These are phyloP conservation scores for Heterotilapia buettikoferi DNA, from an alignment of 2,113 vertebrate species.

Conservation along the genomic window DNA sequence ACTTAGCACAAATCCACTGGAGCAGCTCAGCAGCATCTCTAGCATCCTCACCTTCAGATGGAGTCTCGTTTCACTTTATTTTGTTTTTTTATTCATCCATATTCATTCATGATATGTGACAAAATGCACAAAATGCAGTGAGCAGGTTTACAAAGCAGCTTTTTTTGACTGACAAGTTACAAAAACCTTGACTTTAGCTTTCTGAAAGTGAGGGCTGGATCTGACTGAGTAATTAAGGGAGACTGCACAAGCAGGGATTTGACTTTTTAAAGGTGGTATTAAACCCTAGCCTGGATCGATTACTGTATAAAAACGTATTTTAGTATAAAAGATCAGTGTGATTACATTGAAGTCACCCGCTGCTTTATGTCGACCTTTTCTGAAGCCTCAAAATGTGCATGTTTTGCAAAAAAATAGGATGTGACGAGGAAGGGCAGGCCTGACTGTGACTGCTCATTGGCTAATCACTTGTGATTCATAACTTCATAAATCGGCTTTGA, in stretches of 20 bases:
- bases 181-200: not conserved
- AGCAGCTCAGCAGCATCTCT: not conserved
- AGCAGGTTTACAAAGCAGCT: not conserved
- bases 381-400: not conserved
- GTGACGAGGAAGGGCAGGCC: fast-evolving
- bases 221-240: not conserved
- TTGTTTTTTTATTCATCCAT: not conserved
- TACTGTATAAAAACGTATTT: not conserved
- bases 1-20: not conserved
- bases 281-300: not conserved
- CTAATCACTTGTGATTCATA: not conserved
- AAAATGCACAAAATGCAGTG: not conserved
- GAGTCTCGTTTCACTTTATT: not conserved
- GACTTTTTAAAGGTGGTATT: not conserved
- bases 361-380: not conserved
- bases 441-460: not conserved
- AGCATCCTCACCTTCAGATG: not conserved
- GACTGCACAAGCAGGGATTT: not conserved
- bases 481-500: not conserved
- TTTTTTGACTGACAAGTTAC: not conserved
- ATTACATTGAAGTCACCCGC: not conserved
- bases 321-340: not conserved
- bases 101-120: not conserved
- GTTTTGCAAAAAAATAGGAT: not conserved
- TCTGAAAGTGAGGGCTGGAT: not conserved